phyloP scores from a whole-genome alignment of 2,113 vertebrate species.

The Sander vitreus region DNA sequence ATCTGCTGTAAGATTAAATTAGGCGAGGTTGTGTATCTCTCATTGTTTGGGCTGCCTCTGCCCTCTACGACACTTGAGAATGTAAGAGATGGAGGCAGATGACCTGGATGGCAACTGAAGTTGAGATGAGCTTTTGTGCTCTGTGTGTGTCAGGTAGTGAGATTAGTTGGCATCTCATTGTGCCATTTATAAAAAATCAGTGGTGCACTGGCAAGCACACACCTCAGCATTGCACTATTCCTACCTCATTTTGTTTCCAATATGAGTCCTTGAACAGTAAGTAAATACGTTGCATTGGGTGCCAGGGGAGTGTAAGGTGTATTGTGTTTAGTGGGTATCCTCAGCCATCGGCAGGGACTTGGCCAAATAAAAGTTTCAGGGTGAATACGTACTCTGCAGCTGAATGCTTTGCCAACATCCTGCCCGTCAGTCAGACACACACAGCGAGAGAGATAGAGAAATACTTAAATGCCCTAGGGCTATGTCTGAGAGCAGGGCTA shows the following conservation, averaged over 20 bases:
- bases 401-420: conserved; percentile 44
- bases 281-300: conserved; percentile 29
- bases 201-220: conserved; percentile 5
- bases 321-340: conserved; percentile 27
- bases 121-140: conserved; percentile 62
- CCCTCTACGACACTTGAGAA: conserved; percentile 58
- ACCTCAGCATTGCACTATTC: neutral
- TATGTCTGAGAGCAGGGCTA: conserved; percentile 60
- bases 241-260: conserved; percentile 32
- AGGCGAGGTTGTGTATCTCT: conserved; percentile 69
- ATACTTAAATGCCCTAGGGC: conserved; percentile 62
- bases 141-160: conserved; percentile 26
- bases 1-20: conserved; percentile 84
- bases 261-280: conserved; percentile 31
- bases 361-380: conserved; percentile 41
- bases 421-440: conserved; percentile 34
- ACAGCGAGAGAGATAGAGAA: conserved; percentile 12
- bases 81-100: conserved; percentile 46
- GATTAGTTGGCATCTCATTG: conserved; percentile 60
- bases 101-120: conserved; percentile 64
- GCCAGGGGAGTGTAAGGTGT: conserved; percentile 31
- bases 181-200: conserved; percentile 22
- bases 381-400: conserved; percentile 36
- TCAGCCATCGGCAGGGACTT: conserved; percentile 1
- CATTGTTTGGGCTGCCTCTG: conserved; percentile 78